phyloP scores from a whole-genome alignment of 2,888 invertebrate species.

The Hydraecia micacea region DNA sequence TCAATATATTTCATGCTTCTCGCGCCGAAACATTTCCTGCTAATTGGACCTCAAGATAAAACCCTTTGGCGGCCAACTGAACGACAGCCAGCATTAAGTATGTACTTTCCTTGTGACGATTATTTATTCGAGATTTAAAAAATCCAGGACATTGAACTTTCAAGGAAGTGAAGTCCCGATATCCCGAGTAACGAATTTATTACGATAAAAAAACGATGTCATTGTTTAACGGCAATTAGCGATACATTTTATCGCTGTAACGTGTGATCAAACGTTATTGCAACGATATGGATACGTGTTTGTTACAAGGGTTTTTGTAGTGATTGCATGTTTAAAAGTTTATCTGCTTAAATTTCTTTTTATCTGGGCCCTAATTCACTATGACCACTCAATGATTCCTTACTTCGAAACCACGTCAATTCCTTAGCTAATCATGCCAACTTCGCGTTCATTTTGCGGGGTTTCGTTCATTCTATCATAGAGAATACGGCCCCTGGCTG shows the following conservation, averaged over 20 bases:
- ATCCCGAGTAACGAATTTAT: conserved; percentile 54
- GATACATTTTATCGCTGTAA: conserved; percentile 20
- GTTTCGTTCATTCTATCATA: no score
- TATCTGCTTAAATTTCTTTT: background rate
- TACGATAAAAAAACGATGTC: conserved; percentile 36
- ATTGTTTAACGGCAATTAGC: conserved; percentile 57
- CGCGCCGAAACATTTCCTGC: conserved; percentile 65
- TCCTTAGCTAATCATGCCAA: no score
- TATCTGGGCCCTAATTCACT: background rate
- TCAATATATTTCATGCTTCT: conserved; percentile 40
- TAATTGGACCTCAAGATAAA: conserved; percentile 75
- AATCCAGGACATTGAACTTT: conserved; percentile 64
- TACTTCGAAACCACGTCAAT: no score
- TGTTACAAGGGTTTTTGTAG: conserved; percentile 24
- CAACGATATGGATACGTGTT: conserved; percentile 34
- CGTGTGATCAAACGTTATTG: conserved; percentile 37
- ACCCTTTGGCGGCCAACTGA: conserved; percentile 66
- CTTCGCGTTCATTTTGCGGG: no score
- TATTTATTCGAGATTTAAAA: conserved; percentile 64
- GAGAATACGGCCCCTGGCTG: background rate
- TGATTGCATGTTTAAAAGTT: background rate
- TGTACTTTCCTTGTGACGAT: conserved; percentile 65
- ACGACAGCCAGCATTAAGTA: conserved; percentile 57
- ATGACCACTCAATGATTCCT: background rate
- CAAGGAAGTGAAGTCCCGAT: conserved; percentile 60